Conservation (phyloP, 2,888 invertebrate species). For the Parelbella ahira region DNA sequence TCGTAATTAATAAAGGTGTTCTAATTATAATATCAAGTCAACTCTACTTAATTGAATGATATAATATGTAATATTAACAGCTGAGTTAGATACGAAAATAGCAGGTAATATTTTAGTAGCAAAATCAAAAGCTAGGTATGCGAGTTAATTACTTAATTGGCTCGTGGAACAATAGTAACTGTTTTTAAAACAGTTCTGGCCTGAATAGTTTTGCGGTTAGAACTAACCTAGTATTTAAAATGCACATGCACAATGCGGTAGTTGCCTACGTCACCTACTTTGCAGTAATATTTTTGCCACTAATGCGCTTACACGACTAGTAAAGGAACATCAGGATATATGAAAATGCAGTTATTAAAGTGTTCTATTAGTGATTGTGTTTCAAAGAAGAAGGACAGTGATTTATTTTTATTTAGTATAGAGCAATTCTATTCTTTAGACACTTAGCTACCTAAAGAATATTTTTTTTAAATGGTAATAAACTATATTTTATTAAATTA, state of each 20-base stretch:
- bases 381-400: slow-evolving; percentile 41
- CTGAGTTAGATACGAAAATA: too few relatives aligned
- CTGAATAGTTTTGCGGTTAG: slow-evolving; percentile 63
- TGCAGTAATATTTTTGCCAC: slow-evolving; percentile 77
- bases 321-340: slow-evolving; percentile 58
- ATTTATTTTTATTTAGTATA: slow-evolving; percentile 32
- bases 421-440: slow-evolving; percentile 34
- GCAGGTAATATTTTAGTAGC: not conserved
- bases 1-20: too few relatives aligned
- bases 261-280: slow-evolving; percentile 75
- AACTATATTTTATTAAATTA: too few relatives aligned
- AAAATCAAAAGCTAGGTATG: slow-evolving; percentile 9
- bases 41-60: too few relatives aligned
- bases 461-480: not conserved
- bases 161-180: slow-evolving; percentile 36
- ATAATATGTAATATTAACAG: too few relatives aligned
- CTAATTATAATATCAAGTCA: too few relatives aligned
- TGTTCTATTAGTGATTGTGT: slow-evolving; percentile 52
- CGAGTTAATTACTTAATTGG: slow-evolving; percentile 32
- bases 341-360: slow-evolving; percentile 62
- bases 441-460: slow-evolving; percentile 34
- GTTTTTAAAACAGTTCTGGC: slow-evolving; percentile 38
- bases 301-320: slow-evolving; percentile 72
- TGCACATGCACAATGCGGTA: slow-evolving; percentile 75
- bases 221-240: slow-evolving; percentile 72